These are phyloP conservation scores for Clarias macrocephalus DNA, from an alignment of 2,113 vertebrate genomes.

Conservation along the genomic window DNA sequence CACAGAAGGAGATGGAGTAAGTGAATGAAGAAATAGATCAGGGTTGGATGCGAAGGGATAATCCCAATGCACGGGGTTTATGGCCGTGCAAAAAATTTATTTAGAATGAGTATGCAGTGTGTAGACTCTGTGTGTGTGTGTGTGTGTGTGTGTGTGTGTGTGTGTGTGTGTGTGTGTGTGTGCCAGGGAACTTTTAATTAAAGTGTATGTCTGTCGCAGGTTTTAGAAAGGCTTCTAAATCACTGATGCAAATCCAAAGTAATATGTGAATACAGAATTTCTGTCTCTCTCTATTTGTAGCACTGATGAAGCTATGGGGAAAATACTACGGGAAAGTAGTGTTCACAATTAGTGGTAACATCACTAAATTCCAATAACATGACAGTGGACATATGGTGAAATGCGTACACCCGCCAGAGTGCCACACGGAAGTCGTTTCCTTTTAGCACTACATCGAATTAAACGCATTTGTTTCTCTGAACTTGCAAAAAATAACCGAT, in stretches of 20 bases:
- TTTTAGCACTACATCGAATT: not conserved
- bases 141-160: too few relatives aligned
- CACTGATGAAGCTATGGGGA: not conserved
- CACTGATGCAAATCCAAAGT: constrained; percentile 54
- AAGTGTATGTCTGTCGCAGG: constrained; percentile 52
- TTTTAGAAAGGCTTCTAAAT: constrained; percentile 55
- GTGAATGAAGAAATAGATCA: constrained; percentile 37
- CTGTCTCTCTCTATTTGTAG: constrained; percentile 18
- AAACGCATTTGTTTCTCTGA: not conserved
- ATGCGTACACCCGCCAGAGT: not conserved
- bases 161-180: constrained; percentile 14
- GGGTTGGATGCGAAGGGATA: constrained; percentile 32
- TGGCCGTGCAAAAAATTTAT: constrained; percentile 53
- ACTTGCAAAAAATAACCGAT: not conserved
- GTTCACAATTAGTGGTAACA: constrained; percentile 18
- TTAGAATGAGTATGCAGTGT: constrained; percentile 50
- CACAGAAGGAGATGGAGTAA: constrained; percentile 26
- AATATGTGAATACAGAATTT: constrained; percentile 36
- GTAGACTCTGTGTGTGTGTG: constrained; percentile 27
- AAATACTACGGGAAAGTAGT: not conserved
- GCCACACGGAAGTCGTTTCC: not conserved
- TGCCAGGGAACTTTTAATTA: constrained; percentile 53
- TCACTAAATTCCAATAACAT: constrained; percentile 27
- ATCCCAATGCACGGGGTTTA: constrained; percentile 53
- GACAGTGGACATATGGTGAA: constrained; percentile 13